phyloP scores from a whole-genome alignment of 1,140 invertebrate genomes.

The Polyergus mexicanus region DNA sequence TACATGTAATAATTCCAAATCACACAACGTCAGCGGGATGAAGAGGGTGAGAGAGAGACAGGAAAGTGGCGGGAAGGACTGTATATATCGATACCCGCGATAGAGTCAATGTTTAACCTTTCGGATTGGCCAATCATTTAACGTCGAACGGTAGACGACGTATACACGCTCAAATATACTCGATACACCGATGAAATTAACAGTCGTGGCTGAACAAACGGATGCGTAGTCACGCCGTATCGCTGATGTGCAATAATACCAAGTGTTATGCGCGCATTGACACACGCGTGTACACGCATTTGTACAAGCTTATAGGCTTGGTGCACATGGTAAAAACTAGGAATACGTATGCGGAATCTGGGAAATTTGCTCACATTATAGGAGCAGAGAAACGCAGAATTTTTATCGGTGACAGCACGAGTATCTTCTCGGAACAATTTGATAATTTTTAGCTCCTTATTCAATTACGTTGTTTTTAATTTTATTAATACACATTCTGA shows the following conservation, averaged over 20 bases:
- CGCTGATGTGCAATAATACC: conserved; percentile 53
- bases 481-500: not conserved
- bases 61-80: conserved; percentile 7
- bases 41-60: not conserved
- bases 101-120: conserved; percentile 60
- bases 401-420: not conserved
- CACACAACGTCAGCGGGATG: not conserved
- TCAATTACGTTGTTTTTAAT: not conserved
- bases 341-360: not conserved
- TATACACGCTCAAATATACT: conserved; percentile 59
- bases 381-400: not conserved
- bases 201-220: conserved; percentile 48
- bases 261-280: conserved; percentile 53
- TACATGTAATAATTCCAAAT: conserved; percentile 7
- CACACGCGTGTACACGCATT: conserved; percentile 44
- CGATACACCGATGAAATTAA: conserved; percentile 60
- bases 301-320: conserved; percentile 42
- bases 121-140: conserved; percentile 63
- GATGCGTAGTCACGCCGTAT: conserved; percentile 53
- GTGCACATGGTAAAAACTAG: conserved; percentile 18
- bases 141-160: conserved; percentile 39
- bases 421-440: not conserved
- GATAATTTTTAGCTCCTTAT: not conserved
- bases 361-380: not conserved
- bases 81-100: conserved; percentile 25